These are phyloP conservation scores for Montipora sp. DNA, from an alignment of 64 coral and sea anemone species.

Conservation along the genomic window DNA sequence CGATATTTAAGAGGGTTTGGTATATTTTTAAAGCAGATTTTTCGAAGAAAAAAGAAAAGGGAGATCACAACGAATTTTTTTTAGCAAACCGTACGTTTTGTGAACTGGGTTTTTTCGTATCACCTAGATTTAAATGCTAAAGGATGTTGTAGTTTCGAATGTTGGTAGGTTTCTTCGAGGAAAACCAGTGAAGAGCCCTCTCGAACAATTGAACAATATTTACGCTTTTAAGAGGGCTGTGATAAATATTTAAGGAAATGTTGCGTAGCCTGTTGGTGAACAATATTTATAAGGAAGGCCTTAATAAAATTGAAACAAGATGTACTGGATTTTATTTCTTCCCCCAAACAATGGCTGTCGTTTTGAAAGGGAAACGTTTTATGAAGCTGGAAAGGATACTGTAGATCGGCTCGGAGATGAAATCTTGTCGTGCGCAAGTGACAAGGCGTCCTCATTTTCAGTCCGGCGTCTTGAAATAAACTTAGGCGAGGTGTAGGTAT, in stretches of 20 bases:
- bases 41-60: not conserved
- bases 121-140: not conserved
- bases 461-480: no score
- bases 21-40: not conserved
- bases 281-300: not conserved
- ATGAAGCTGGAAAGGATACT: not conserved
- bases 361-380: not conserved
- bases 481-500: not conserved
- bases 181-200: no score
- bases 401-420: not conserved
- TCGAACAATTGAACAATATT: not conserved
- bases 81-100: not conserved
- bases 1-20: no score
- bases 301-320: not conserved
- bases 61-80: not conserved
- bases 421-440: not conserved
- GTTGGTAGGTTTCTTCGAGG: not conserved
- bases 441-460: no score
- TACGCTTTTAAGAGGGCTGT: not conserved
- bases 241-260: not conserved
- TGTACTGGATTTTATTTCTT: not conserved
- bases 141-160: not conserved
- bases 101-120: not conserved
- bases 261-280: not conserved
- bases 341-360: not conserved